Percentiles rank a stretch among this genome's conserved stretches.
phyloP scores from a whole-genome alignment of 37 sponge, comb jelly and placozoan species.

The Cliona cf. orientalis region DNA sequence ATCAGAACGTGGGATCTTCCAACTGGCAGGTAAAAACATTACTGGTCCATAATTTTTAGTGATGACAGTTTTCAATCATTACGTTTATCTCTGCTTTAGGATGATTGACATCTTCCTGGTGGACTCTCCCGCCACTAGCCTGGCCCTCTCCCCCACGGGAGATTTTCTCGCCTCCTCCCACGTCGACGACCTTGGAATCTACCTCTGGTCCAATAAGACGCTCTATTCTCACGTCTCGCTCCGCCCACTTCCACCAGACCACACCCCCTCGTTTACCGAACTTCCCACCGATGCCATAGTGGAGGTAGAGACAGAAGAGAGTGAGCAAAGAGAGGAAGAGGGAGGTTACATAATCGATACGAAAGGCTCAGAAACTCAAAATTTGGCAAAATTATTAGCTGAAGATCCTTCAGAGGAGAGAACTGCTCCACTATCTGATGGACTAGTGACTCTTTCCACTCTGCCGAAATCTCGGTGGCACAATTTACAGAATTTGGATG shows the following conservation, averaged over 20 bases:
- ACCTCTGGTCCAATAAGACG: constrained; percentile 91
- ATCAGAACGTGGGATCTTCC: constrained; percentile 96
- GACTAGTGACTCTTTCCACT: constrained; percentile 79
- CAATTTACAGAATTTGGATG: constrained; percentile 78
- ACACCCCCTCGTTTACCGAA: constrained; percentile 31
- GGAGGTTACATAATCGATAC: neutral
- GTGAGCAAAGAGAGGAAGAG: neutral
- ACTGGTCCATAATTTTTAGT: neutral
- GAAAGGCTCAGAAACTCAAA: neutral
- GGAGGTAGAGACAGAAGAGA: constrained; percentile 22
- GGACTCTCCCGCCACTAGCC: constrained; percentile 81
- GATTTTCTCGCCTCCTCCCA: constrained; percentile 89
- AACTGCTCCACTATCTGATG: constrained; percentile 32
- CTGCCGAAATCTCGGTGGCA: constrained; percentile 90
- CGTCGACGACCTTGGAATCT: constrained; percentile 88
- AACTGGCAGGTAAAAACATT: constrained; percentile 66
- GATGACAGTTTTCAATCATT: neutral
- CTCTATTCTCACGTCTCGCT: constrained; percentile 83
- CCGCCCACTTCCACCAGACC: constrained; percentile 58
- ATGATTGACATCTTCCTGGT: constrained; percentile 89
- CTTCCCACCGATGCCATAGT: constrained; percentile 44
- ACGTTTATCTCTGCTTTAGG: no score
- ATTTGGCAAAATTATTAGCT: neutral
- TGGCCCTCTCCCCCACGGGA: constrained; percentile 83
- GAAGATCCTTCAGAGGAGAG: constrained; percentile 18